These are phyloP conservation scores for Amia ocellicauda DNA, from an alignment of 2,113 vertebrate species.

Conservation along the genomic window DNA sequence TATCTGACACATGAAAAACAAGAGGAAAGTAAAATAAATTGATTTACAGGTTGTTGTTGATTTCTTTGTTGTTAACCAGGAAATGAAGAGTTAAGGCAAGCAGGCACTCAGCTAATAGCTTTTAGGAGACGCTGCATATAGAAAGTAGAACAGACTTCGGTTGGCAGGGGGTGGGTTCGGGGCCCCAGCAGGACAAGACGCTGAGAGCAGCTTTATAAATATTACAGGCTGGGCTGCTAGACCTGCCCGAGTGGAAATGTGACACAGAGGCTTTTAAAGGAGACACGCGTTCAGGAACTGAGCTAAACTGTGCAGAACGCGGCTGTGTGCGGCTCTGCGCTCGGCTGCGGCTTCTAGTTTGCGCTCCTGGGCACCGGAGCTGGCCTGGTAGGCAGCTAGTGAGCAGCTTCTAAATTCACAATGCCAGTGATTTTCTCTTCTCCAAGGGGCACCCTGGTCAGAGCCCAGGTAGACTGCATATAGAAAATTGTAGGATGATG, in stretches of 20 bases:
- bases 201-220: slow-evolving; percentile 62
- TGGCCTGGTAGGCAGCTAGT: no score
- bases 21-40: no score
- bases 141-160: slow-evolving; percentile 35
- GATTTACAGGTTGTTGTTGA: no score
- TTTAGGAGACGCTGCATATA: slow-evolving; percentile 42
- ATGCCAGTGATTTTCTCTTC: no score
- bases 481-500: no score
- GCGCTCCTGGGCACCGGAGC: no score
- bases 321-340: no score
- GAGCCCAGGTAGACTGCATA: no score
- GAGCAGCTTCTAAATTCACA: no score
- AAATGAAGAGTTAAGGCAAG: slow-evolving; percentile 31
- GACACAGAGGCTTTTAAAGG: slow-evolving; percentile 37
- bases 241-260: slow-evolving; percentile 55
- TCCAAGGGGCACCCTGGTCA: no score
- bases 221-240: slow-evolving; percentile 51
- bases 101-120: slow-evolving; percentile 46
- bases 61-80: slow-evolving; percentile 9
- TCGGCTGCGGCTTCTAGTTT: no score
- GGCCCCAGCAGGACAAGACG: slow-evolving; percentile 42
- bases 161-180: slow-evolving; percentile 28
- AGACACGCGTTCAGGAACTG: slow-evolving; percentile 24
- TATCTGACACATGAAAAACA: slow-evolving; percentile 22
- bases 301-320: slow-evolving; percentile 35